Percentiles rank a stretch among this genome's conserved stretches.
phyloP scores from a whole-genome alignment of 2,113 vertebrate genomes.

The Xerus inauris region DNA sequence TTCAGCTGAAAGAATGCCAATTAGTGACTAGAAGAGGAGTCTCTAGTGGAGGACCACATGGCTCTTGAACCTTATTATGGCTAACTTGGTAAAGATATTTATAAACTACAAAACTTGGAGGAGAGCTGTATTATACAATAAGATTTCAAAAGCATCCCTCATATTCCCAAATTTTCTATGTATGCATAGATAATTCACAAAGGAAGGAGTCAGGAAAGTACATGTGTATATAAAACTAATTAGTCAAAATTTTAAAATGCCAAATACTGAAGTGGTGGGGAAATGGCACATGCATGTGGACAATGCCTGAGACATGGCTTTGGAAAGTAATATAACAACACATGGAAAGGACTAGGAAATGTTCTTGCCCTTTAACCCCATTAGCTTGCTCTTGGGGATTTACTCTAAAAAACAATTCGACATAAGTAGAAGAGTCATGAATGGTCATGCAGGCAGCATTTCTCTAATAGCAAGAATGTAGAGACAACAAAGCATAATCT shows the following conservation, averaged over 20 bases:
- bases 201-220: neutral
- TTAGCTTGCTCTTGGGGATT: neutral
- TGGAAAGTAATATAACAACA: neutral
- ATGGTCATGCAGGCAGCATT: neutral
- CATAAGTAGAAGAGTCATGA: neutral
- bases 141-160: neutral
- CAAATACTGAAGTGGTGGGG: neutral
- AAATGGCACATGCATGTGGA: neutral
- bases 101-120: neutral
- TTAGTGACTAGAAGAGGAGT: neutral
- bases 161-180: neutral
- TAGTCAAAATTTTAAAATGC: neutral
- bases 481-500: neutral
- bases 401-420: constrained; percentile 15
- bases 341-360: neutral
- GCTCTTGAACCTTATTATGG: neutral
- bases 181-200: neutral
- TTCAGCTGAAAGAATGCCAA: neutral
- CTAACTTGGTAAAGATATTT: neutral
- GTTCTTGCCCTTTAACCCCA: constrained; percentile 20
- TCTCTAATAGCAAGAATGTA: neutral
- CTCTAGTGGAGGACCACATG: neutral
- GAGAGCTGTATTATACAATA: neutral
- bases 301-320: neutral
- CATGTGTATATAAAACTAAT: neutral